Evolutionary conservation across 2,888 invertebrate species (phyloP), one percentile per base, ranked within the genome.

Genomic region (Altica lythri): DNA sequence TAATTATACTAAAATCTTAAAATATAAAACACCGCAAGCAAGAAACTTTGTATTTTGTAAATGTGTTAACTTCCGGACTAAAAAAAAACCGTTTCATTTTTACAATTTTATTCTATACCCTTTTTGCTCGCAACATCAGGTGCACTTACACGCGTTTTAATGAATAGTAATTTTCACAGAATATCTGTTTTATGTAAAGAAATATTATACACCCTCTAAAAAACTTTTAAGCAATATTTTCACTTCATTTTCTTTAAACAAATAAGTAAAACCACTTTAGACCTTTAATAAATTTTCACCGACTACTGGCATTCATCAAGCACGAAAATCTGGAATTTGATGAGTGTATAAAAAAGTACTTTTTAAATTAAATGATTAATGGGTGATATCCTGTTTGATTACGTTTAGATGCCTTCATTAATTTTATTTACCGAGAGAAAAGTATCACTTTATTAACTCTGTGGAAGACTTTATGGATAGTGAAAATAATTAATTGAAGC

Each of bases 331-430:
- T 19, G 18, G 14, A 25, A 6, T 2, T 9, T 9, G 40, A 42
- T 27, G 25, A 3, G 14, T 27, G 6, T 5, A 42, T 42, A 42
- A 42, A 42, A 34, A 25, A 13, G 8, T 30, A 8, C 43, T 43
- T 4, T n/a, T 43, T 17, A 4, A 29, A 43, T 30, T 17, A 30
- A 17, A 43, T 25, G 43, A 43, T 43, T 43, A 43, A 43, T 43
- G 17, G 10, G 6, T 13, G 27, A 9, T 43, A 17, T 43, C 10
- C 37, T 42, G 10, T 29, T n/a, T n/a, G 9, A n/a, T n/a, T 14
- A 16, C 13, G 14, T 12, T n/a, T 18, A 37, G 5, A n/a, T 8
- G 12, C 13, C 5, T 30, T 43, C 43, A 43, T 43, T 43, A 43
- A 43, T 43, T 43, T 30, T 43, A 2, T 16, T 43, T 43, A n/a